Evolutionary conservation across 2,888 invertebrate species (phyloP).

Genomic region (Lordiphosa andalusiaca): DNA sequence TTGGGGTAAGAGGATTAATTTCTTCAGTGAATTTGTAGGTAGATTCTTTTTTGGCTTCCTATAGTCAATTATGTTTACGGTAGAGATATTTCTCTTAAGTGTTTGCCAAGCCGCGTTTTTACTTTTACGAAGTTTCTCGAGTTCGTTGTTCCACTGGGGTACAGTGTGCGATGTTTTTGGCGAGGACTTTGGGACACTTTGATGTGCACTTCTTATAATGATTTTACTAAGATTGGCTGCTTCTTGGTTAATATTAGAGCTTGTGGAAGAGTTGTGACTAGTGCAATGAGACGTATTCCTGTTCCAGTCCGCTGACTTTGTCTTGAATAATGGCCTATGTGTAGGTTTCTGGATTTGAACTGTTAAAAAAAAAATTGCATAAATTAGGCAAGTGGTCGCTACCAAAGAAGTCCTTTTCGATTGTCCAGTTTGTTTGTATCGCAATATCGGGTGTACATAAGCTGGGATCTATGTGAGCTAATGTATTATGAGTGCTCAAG

Average conservation of each 20-base stretch:
- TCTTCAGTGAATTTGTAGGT: not conserved
- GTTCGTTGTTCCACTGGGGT: not conserved
- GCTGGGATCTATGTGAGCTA: not conserved
- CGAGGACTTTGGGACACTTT: not conserved
- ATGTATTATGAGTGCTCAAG: not conserved
- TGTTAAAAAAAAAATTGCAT: not conserved
- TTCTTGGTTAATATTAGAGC: not conserved
- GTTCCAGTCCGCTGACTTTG: not conserved
- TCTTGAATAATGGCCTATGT: not conserved
- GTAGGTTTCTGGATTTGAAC: not conserved
- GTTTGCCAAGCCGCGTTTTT: not conserved
- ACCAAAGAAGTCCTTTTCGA: slow-evolving; percentile 1
- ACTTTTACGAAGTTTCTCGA: not conserved
- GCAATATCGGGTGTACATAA: not conserved
- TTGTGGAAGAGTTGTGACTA: not conserved
- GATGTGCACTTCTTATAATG: not conserved
- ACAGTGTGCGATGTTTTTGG: slow-evolving; percentile 1
- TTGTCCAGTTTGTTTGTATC: not conserved
- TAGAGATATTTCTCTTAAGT: not conserved
- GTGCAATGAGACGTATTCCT: not conserved
- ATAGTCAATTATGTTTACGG: not conserved
- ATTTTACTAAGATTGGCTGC: not conserved
- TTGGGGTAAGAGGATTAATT: not conserved
- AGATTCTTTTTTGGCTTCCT: slow-evolving; percentile 1
- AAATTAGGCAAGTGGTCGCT: not conserved